phyloP scores from a whole-genome alignment of 2,797 vertebrate genomes.

The Crocidura indochinensis region DNA sequence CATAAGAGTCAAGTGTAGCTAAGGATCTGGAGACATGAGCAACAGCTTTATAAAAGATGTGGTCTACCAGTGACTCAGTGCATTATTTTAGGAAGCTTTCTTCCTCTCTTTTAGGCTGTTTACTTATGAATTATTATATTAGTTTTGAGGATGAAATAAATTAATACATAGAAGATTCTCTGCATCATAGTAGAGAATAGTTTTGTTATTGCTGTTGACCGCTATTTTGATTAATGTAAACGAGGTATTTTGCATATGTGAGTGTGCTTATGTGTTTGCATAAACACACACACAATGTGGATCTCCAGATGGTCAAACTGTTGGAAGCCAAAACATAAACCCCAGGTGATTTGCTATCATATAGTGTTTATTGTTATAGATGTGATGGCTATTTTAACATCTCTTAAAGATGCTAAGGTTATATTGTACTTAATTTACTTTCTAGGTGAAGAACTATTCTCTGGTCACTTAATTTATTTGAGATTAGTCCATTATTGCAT shows the following conservation, averaged over 20 bases:
- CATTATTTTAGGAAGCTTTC: background rate
- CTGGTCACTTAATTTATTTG: slow-evolving; percentile 30
- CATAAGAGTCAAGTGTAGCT: too few relatives aligned
- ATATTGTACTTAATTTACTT: background rate
- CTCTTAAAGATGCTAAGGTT: slow-evolving; percentile 26
- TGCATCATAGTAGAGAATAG: background rate
- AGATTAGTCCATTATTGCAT: background rate
- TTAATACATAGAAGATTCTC: background rate
- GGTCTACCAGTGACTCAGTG: background rate
- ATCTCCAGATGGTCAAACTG: background rate
- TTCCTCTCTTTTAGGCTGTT: background rate
- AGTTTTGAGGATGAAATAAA: slow-evolving; percentile 57
- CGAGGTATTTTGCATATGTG: background rate
- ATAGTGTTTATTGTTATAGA: background rate
- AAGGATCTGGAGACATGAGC: background rate
- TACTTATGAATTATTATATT: background rate
- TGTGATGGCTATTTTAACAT: background rate
- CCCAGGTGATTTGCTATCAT: background rate
- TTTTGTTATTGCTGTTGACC: background rate
- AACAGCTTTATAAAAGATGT: background rate
- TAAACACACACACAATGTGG: background rate
- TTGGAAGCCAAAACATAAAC: slow-evolving; percentile 1
- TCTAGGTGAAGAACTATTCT: background rate
- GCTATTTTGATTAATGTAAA: background rate
- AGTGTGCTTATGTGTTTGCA: background rate